Base-by-base conservation (phyloP, 2,113 vertebrate species). In the Cyanistes caeruleus region DNA sequence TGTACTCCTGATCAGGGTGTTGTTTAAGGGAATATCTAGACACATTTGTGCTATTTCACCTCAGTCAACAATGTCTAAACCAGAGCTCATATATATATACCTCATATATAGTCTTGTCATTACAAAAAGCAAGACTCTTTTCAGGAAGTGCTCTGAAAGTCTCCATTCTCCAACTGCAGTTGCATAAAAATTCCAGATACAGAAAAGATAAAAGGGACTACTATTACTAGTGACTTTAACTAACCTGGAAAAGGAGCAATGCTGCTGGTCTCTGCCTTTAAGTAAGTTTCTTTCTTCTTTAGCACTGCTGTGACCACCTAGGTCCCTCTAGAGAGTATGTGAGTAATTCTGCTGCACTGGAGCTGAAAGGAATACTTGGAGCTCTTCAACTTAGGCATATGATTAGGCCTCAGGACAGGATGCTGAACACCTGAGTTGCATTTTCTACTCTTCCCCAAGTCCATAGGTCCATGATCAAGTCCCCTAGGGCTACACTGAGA, bases 251-350 rank as follows among this genome's bases (percentile, higher is more conserved):
- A 81, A 89, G 65, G 16, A 60, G 46, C 25, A 44, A 10, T 1
- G 3, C 25, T 72, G 22, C 35, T 39, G 21, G 3, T 35, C 5
- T 28, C 23, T 55, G 49, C 37, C 44, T 89, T 84, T 49, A 84
- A 49, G 76, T 67, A 22, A 35, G 55, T 43, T 76, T 65, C 25
- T 95, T 70, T 64, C 59, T 52, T 46, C 24, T 62, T 48, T 10
- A 62, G 53, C 51, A 14, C 48, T 18, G 8, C 41, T 46, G 23
- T 39, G 35, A 30, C 64, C 67, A 8, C 35, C 55, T 64, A 81
- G 8, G 90, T 93, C 91, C 94, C 95, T 96, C 96, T 91, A 60
- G 96, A 28, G 87, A 96, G 53, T 55, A 51, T 27, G 17, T 18
- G 41, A 74, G 58, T 86, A 96, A 25, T 33, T 84, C 31, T 89